Evolutionary conservation across 2,113 vertebrate genomes (phyloP), one percentile per base, ranked within the genome.

Genomic region (Sigmodon hispidus): DNA sequence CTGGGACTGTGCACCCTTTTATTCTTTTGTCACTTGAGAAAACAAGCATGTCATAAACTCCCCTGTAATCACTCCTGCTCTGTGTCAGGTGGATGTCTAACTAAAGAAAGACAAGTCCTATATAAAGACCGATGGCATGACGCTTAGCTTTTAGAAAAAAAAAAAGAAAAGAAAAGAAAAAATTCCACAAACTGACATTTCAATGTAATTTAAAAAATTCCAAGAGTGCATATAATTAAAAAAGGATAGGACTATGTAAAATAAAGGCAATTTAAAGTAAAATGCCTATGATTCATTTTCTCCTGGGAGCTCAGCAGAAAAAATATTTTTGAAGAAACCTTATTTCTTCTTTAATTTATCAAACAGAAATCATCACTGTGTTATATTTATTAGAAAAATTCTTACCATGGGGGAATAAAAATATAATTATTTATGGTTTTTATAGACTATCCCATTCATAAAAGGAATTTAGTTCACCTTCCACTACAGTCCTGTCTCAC

Each of bases 31-130:
- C 86, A 1, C 0, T 81, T 80, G 13, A 97, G 94, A 70, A 83
- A 86, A 80, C 55, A 96, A 95, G 57, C 67, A 17, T 94, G 90
- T 65, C 92, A 85, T 63, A 61, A 75, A 45, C 57, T 17, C 21
- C 88, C 89, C 67, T 55, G 48, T 59, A 93, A 73, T 16, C 79
- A 86, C 10, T 40, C 45, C 36, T 95, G 73, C 93, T 92, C 72
- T 95, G 96, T 85, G 89, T 61, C 45, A 94, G 67, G 89, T 59
- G 94, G 84, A 55, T 73, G 93, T 96, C 95, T 93, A 87, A 87
- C 83, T 93, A 94, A 93, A 83, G 75, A 76, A 88, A 67, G 95
- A 73, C 52, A 95, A 91, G 52, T 81, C n/a, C 43, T 26, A 61
- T 19, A 16, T 88, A 86, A 96, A 96, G 72, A 67, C 43, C 72